Base-by-base conservation (phyloP, 2,888 invertebrate species). In the Acanthococcus lagerstroemiae region DNA sequence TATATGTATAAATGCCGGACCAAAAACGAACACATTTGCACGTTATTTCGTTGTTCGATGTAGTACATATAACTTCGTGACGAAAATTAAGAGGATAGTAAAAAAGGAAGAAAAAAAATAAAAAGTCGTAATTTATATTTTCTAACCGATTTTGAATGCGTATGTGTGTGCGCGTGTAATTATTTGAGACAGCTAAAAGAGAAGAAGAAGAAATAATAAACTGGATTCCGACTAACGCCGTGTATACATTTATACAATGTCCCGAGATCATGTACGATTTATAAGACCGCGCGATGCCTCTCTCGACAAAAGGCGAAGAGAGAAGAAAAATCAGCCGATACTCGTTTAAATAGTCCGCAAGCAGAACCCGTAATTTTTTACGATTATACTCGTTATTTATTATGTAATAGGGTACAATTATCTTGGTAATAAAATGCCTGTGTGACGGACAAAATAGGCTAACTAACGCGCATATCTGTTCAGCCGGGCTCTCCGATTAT, bases 361-460 rank as follows among this genome's bases (percentile, higher is more conserved):
- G 6, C 55, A 17, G 30, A 55, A 27, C 30, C 30, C 27, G 17
- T 30, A 26, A 26, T 30, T 55, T 30, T 27, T 55, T 55, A 30
- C 55, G 27, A 26, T 30, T 27, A 27, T 30, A 30, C 30, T 17
- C 15, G 30, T 55, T 55, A 55, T 55, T 55, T 55, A 55, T 55
- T 25, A 25, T 24, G 55, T 26, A 55, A 55, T 55, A 55, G 55
- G 27, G 55, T 27, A 55, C 55, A 27, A 55, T 55, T 55, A 55
- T 55, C 26, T 30, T 37, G 37, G 37, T 37, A 37, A 37, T 37
- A 37, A 37, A 37, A 37, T 37, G n/a, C n/a, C n/a, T n/a, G n/a
- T n/a, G n/a, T n/a, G n/a, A n/a, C n/a, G n/a, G n/a, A n/a, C n/a
- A n/a, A n/a, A n/a, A n/a, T n/a, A n/a, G n/a, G n/a, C n/a, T n/a